Percentiles rank a stretch among this genome's conserved stretches.
phyloP scores from a whole-genome alignment of 2,113 vertebrate species.

The Hippocampus abdominalis region DNA sequence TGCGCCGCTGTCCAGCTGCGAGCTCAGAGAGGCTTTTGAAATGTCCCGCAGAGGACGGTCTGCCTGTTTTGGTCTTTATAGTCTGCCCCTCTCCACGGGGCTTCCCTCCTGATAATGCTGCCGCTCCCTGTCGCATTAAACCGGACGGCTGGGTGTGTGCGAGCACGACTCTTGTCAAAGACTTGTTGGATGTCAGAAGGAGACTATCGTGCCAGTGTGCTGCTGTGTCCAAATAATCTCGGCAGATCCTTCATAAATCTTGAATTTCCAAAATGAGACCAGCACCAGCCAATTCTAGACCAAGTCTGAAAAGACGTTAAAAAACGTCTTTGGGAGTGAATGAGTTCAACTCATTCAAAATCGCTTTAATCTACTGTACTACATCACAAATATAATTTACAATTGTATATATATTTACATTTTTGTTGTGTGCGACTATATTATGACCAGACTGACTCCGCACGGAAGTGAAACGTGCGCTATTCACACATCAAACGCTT shows the following conservation, averaged over 20 bases:
- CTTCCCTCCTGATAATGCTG: conserved; percentile 29
- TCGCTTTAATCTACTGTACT: too few species aligned
- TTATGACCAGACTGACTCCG: neutral
- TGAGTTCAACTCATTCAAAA: too few species aligned
- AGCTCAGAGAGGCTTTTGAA: conserved; percentile 35
- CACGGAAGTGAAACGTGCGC: neutral
- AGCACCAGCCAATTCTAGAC: too few species aligned
- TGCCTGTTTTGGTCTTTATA: conserved; percentile 33
- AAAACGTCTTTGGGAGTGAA: too few species aligned
- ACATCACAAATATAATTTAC: too few species aligned
- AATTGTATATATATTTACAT: neutral
- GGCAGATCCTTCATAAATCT: too few species aligned
- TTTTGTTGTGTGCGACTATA: neutral
- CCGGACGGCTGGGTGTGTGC: conserved; percentile 19
- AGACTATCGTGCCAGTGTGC: conserved; percentile 8
- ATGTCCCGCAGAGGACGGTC: conserved; percentile 39
- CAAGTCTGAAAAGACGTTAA: too few species aligned
- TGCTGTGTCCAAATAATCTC: neutral
- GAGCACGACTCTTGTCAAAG: conserved; percentile 32
- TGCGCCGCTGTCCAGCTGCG: conserved; percentile 21
- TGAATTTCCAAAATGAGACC: too few species aligned
- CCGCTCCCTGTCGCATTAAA: conserved; percentile 39
- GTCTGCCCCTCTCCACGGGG: conserved; percentile 30
- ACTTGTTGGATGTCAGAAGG: conserved; percentile 26
- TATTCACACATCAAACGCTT: conserved; percentile 16